Percentiles rank a stretch among this genome's conserved stretches.
Conservation (phyloP, 2,797 vertebrate genomes). For the Mastacembelus armatus region DNA sequence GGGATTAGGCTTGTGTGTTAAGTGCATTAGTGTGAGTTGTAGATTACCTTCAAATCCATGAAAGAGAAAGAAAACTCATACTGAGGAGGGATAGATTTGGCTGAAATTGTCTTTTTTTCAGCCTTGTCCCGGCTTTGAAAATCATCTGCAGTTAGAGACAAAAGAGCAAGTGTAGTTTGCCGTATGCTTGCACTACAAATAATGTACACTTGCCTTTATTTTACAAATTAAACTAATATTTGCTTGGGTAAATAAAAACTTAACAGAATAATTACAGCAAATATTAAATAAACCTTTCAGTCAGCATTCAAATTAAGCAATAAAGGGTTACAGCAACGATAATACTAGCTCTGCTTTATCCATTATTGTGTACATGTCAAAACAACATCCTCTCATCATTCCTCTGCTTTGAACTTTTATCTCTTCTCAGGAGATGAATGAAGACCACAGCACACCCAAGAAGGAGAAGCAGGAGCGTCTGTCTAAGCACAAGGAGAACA, state of each 20-base stretch:
- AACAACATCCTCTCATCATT: background rate
- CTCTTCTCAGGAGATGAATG: conserved; percentile 93
- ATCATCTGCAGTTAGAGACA: conserved; percentile 35
- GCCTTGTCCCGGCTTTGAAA: conserved; percentile 27
- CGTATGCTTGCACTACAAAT: background rate
- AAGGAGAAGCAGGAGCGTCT: conserved; percentile 99
- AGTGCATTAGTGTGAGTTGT: conserved; percentile 64
- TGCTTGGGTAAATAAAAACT: background rate
- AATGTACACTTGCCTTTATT: no score
- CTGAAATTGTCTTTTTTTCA: conserved; percentile 13
- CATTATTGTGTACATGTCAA: no score
- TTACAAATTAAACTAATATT: background rate
- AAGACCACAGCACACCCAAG: conserved; percentile 99
- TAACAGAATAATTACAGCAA: background rate
- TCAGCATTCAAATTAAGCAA: no score
- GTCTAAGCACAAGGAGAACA: conserved; percentile 99
- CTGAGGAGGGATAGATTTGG: conserved; percentile 29
- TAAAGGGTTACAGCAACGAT: background rate
- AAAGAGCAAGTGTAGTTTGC: conserved; percentile 49
- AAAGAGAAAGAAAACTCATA: conserved; percentile 53
- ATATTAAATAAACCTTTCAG: background rate
- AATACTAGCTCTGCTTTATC: background rate
- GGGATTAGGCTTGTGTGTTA: conserved; percentile 70
- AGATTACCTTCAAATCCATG: conserved; percentile 68
- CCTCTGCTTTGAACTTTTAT: background rate